Evolutionary conservation across 2,888 invertebrate genomes (phyloP).

Genomic region (Brachypterus glaber): DNA sequence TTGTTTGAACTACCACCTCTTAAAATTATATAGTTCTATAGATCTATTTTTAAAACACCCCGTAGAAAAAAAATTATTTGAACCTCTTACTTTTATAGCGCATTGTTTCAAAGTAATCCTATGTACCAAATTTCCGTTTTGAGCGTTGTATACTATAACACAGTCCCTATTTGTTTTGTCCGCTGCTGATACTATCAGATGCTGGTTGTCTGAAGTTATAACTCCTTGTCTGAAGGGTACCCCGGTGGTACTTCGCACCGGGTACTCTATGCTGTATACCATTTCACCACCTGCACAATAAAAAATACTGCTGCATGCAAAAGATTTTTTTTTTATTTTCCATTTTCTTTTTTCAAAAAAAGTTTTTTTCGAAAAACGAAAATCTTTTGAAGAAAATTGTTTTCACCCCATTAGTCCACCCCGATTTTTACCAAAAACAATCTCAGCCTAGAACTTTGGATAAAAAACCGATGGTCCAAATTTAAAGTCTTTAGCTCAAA

Average conservation of each 20-base stretch:
- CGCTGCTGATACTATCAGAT: constrained; percentile 68
- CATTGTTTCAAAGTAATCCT: constrained; percentile 44
- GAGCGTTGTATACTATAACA: constrained; percentile 72
- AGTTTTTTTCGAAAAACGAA: too few relatives aligned
- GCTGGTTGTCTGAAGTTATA: constrained; percentile 71
- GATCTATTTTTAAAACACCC: too few relatives aligned
- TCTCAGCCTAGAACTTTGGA: too few relatives aligned
- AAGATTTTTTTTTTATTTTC: too few relatives aligned
- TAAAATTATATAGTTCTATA: not conserved
- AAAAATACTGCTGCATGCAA: too few relatives aligned
- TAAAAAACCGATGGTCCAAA: too few relatives aligned
- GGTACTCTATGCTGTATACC: constrained; percentile 74
- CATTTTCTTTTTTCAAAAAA: too few relatives aligned
- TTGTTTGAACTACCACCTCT: not conserved
- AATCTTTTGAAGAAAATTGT: too few relatives aligned
- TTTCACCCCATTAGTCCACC: too few relatives aligned
- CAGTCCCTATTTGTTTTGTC: constrained; percentile 74
- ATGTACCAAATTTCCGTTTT: constrained; percentile 57
- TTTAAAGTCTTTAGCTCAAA: too few relatives aligned
- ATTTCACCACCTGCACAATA: constrained; percentile 56
- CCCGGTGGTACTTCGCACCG: constrained; percentile 61
- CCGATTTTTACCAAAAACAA: too few relatives aligned
- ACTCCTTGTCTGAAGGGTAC: constrained; percentile 66
- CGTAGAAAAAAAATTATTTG: too few relatives aligned
- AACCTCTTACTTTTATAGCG: constrained; percentile 47